phyloP scores from a whole-genome alignment of 2,888 invertebrate species.

The Buathra laborator region DNA sequence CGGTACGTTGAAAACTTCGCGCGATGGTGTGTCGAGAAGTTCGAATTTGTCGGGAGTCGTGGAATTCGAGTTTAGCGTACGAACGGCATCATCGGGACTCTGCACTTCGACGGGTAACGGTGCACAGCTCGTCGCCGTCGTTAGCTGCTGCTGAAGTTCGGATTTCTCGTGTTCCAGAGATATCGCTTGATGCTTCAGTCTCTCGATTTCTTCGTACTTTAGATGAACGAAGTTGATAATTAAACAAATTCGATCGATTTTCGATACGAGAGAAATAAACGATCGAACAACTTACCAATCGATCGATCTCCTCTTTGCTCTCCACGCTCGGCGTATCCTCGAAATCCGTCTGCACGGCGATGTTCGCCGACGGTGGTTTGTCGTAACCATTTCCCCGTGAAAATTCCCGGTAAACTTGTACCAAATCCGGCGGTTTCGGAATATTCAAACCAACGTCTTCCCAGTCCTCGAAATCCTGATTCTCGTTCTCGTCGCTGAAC shows the following conservation, averaged over 20 bases:
- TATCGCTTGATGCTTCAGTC: conserved; percentile 87
- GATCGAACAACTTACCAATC: conserved; percentile 70
- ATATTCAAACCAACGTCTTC: conserved; percentile 96
- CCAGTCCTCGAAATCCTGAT: conserved; percentile 97
- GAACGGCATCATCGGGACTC: conserved; percentile 74
- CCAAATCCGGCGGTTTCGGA: conserved; percentile 91
- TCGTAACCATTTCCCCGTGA: conserved; percentile 85
- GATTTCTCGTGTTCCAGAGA: conserved; percentile 87
- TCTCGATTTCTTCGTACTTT: conserved; percentile 87
- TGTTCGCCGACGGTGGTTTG: conserved; percentile 86
- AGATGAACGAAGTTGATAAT: conserved; percentile 70
- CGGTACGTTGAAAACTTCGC: conserved; percentile 74
- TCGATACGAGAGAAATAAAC: background rate
- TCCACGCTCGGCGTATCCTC: conserved; percentile 60
- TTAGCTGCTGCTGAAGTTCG: conserved; percentile 86
- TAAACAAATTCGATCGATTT: background rate
- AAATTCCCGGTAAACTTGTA: conserved; percentile 89
- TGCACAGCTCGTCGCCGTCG: conserved; percentile 2
- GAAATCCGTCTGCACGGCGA: conserved; percentile 80
- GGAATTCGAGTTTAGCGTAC: conserved; percentile 80
- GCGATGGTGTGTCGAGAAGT: conserved; percentile 79
- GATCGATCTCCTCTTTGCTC: conserved; percentile 73
- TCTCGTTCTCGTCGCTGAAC: conserved; percentile 96
- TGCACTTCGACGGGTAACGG: conserved; percentile 20
- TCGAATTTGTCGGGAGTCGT: conserved; percentile 84